Evolutionary conservation across 2,113 vertebrate genomes (phyloP).

Genomic region (Corydoras maculifer): DNA sequence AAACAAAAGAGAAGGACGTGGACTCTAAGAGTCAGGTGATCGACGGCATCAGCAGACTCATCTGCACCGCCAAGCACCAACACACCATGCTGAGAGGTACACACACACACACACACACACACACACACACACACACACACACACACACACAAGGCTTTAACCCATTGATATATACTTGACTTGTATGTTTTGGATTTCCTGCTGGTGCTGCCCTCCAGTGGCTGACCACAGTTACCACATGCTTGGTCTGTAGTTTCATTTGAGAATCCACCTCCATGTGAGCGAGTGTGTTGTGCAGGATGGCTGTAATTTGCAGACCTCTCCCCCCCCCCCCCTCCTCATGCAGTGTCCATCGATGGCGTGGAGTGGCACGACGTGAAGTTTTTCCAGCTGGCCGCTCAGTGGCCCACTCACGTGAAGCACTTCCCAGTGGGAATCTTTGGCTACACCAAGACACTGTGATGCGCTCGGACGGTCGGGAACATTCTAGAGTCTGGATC

Average conservation of each 20-base stretch:
- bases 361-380: constrained; percentile 79
- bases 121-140: constrained; percentile 9
- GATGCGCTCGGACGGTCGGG: constrained; percentile 32
- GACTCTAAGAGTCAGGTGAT: constrained; percentile 81
- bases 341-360: constrained; percentile 72
- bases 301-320: background rate
- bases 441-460: constrained; percentile 65
- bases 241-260: background rate
- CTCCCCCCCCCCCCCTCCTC: background rate
- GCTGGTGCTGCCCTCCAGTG: no score
- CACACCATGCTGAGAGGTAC: constrained; percentile 73
- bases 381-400: constrained; percentile 76
- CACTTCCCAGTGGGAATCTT: constrained; percentile 78
- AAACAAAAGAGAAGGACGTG: constrained; percentile 76
- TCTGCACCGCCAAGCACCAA: constrained; percentile 84
- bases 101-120: background rate
- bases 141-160: no score
- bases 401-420: constrained; percentile 80
- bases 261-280: no score
- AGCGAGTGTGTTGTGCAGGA: no score
- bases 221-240: no score
- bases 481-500: background rate
- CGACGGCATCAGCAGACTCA: constrained; percentile 76
- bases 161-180: no score
- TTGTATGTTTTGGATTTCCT: no score